Conservation (phyloP, 2,888 invertebrate genomes). For the Autographa gamma region DNA sequence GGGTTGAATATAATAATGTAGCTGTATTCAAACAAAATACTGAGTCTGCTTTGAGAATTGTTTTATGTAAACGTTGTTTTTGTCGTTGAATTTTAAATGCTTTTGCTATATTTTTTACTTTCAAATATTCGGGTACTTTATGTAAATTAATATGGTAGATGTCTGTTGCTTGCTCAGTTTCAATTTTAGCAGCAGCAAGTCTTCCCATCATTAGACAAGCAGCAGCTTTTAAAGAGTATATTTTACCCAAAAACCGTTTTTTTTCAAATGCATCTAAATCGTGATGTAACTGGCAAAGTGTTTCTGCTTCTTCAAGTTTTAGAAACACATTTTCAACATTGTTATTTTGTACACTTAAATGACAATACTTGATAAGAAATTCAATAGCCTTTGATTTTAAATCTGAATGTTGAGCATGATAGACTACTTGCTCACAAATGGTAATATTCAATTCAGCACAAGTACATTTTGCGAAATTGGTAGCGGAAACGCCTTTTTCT, state of each 20-base stretch:
- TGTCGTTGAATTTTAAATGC: slow-evolving; percentile 65
- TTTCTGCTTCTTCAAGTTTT: slow-evolving; percentile 77
- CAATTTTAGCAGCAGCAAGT: slow-evolving; percentile 69
- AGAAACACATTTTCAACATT: slow-evolving; percentile 68
- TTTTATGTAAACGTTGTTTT: slow-evolving; percentile 68
- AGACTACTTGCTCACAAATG: slow-evolving; percentile 78
- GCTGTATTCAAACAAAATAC: slow-evolving; percentile 80
- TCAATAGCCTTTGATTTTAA: slow-evolving; percentile 76
- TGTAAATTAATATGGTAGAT: slow-evolving; percentile 74
- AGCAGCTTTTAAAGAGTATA: slow-evolving; percentile 77
- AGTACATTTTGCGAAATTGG: slow-evolving; percentile 76
- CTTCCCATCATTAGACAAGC: slow-evolving; percentile 69
- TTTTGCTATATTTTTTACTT: slow-evolving; percentile 63
- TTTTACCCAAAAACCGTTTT: slow-evolving; percentile 75
- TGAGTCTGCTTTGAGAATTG: slow-evolving; percentile 72
- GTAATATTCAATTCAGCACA: slow-evolving; percentile 79
- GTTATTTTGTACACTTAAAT: slow-evolving; percentile 74
- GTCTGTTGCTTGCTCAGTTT: slow-evolving; percentile 73
- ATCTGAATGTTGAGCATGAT: slow-evolving; percentile 82
- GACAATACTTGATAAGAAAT: slow-evolving; percentile 73
- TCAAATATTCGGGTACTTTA: slow-evolving; percentile 71
- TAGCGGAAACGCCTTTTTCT: slow-evolving; percentile 77
- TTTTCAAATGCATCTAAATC: slow-evolving; percentile 64
- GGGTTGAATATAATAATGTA: slow-evolving; percentile 72
- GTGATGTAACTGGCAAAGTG: slow-evolving; percentile 63